phyloP scores from a whole-genome alignment of 2,797 vertebrate genomes.

The Lepus townsendii region DNA sequence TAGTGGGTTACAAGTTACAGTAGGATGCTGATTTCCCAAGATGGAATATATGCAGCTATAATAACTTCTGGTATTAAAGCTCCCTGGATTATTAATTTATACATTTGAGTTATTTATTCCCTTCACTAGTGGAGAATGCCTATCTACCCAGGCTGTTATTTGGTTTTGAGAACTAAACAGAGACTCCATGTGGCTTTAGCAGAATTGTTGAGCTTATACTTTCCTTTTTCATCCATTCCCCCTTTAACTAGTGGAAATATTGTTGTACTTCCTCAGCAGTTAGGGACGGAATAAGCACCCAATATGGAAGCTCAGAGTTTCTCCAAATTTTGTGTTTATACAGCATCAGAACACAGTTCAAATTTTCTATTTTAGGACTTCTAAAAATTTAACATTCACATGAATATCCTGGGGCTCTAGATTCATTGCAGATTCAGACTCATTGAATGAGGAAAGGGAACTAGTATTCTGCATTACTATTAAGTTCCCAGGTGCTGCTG shows the following conservation, averaged over 20 bases:
- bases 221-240: neutral
- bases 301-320: neutral
- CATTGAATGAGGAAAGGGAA: neutral
- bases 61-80: neutral
- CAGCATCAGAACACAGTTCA: neutral
- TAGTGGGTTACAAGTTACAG: neutral
- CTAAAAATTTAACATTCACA: neutral
- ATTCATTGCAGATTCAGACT: neutral
- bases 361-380: neutral
- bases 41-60: neutral
- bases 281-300: neutral
- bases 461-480: neutral
- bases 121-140: neutral
- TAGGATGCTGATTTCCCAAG: neutral
- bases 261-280: neutral
- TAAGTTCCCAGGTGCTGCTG: neutral
- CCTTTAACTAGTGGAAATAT: neutral
- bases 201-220: neutral
- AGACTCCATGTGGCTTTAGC: neutral
- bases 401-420: neutral
- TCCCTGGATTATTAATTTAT: neutral
- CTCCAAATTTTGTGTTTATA: neutral
- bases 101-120: slow-evolving; percentile 1
- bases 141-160: neutral
- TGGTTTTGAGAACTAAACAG: neutral